Percentiles rank a stretch among this genome's conserved stretches.
Conservation (phyloP, 1,140 invertebrate species). For the Procambarus clarkii region DNA sequence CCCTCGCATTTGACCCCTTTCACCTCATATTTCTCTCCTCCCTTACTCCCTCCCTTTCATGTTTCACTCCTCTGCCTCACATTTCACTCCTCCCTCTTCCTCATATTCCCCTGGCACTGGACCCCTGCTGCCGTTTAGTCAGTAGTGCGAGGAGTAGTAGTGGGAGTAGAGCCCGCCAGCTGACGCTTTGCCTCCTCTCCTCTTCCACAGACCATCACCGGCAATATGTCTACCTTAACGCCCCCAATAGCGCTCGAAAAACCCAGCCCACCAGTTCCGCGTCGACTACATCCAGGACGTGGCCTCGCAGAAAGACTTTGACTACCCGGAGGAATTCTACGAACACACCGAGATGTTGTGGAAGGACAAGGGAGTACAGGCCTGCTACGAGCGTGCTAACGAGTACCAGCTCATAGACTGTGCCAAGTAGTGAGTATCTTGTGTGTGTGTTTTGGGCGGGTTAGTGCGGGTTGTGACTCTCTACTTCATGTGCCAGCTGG, state of each 20-base stretch:
- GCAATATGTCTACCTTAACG: conserved; percentile 98
- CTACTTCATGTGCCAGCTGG: too few relatives aligned
- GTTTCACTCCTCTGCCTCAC: too few relatives aligned
- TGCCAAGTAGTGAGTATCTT: conserved; percentile 97
- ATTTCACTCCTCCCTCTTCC: too few relatives aligned
- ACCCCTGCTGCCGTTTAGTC: too few relatives aligned
- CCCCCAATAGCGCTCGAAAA: conserved; percentile 95
- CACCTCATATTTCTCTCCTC: too few relatives aligned
- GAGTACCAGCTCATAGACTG: conserved; percentile 99
- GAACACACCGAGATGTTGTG: conserved; percentile 96
- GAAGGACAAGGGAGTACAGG: conserved; percentile 95
- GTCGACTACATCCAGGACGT: conserved; percentile 95
- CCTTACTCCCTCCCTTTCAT: too few relatives aligned
- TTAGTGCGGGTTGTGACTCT: too few relatives aligned
- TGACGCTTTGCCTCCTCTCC: conserved; percentile 19
- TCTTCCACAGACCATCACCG: conserved; percentile 90
- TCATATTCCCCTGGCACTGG: too few relatives aligned
- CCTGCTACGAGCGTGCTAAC: conserved; percentile 97
- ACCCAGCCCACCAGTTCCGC: conserved; percentile 93
- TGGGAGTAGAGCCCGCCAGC: not conserved
- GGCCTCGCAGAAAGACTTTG: conserved; percentile 84
- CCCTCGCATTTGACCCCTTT: too few relatives aligned
- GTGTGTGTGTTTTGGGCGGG: too few relatives aligned
- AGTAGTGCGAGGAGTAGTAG: too few relatives aligned
- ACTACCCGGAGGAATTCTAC: conserved; percentile 94